Evolutionary conservation across 1,140 invertebrate genomes (phyloP).

Genomic region (Bathynomus jamesi): DNA sequence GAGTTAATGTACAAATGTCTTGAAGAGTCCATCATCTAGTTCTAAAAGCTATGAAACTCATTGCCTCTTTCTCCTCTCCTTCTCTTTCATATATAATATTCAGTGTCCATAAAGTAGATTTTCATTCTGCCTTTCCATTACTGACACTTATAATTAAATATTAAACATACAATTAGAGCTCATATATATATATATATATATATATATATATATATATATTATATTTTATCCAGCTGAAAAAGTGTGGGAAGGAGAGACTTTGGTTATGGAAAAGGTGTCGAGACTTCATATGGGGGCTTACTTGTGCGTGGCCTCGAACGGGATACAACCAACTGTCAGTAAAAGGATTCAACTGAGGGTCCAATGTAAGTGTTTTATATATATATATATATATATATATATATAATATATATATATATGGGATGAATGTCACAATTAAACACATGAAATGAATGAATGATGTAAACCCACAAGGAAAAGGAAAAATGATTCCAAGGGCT

Average conservation of each 20-base stretch:
- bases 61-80: no score
- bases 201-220: slow-evolving; percentile 13
- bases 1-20: no score
- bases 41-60: no score
- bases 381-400: slow-evolving; percentile 56
- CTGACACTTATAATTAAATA: background rate
- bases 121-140: background rate
- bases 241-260: slow-evolving; percentile 45
- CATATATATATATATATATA: slow-evolving; percentile 6
- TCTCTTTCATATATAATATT: no score
- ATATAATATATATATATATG: slow-evolving; percentile 72
- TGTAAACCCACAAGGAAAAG: no score
- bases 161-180: background rate
- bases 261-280: slow-evolving; percentile 51
- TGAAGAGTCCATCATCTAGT: no score
- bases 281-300: slow-evolving; percentile 58
- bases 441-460: no score
- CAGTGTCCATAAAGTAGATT: no score
- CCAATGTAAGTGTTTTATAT: slow-evolving; percentile 72
- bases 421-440: no score
- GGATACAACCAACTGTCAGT: slow-evolving; percentile 68
- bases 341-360: slow-evolving; percentile 65
- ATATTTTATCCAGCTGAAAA: background rate
- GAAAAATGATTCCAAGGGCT: no score
- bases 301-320: slow-evolving; percentile 67